Base-by-base conservation (phyloP, 2,113 vertebrate genomes). In the Apeltes quadracus region DNA sequence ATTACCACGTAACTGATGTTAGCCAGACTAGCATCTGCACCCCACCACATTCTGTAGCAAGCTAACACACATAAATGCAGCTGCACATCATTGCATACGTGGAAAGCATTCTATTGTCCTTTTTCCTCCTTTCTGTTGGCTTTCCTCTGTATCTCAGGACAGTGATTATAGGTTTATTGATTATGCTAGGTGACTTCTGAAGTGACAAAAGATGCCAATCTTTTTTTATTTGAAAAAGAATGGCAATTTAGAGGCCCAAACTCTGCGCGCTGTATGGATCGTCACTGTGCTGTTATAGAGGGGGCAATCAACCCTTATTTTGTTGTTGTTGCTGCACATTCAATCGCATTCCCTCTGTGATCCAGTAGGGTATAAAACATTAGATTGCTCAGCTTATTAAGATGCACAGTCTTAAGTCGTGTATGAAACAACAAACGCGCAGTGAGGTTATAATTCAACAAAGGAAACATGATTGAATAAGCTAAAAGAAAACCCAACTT, bases 331-430 rank as follows among this genome's bases (percentile, higher is more conserved):
- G 87, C 69, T 67, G 65, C 58, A 48, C 44, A 51, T 61, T 85
- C 72, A 65, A 32, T 79, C 56, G 73, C 69, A 73, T 75, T 75
- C 54, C 43, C 48, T 78, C 72, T n/a, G n/a, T n/a, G n/a, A n/a
- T n/a, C 87, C 75, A 64, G 54, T 59, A 63, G 72, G 63, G 76
- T 59, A 75, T 80, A 83, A 80, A 85, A 89, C 64, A 64, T 50
- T 29, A 73, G 84, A 88, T 78, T 78, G 75, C 78, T 70, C 22
- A 41, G 44, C 78, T 81, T 78, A 79, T 87, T 82, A 88, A 88
- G 65, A 81, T 38, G 57, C 62, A 68, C 76, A 51, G 36, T 75
- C 54, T 70, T 72, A 69, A 81, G 63, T 66, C n/a, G 71, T 71
- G 51, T 63, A 50, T 66, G 76, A 78, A 86, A 74, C 61, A 74